Evolutionary conservation across 1,140 invertebrate genomes (phyloP).

Genomic region (Drosophila neocordata): DNA sequence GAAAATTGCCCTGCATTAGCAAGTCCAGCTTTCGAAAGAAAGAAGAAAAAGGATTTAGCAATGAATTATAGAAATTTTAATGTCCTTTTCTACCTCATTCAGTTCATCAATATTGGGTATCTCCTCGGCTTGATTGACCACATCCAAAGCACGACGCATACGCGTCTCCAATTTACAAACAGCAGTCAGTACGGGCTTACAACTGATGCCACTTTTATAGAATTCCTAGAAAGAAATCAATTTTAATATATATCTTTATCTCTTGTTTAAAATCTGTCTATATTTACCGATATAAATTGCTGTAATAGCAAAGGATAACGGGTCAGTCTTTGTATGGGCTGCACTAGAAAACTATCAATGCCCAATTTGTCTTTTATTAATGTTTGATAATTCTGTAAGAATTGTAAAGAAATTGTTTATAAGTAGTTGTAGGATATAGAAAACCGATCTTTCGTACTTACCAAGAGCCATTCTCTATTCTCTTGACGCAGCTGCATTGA

Average conservation of each 20-base stretch:
- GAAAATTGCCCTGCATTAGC: slow-evolving; percentile 66
- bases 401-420: neutral
- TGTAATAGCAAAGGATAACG: slow-evolving; percentile 81
- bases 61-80: neutral
- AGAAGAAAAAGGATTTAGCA: neutral
- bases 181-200: slow-evolving; percentile 71
- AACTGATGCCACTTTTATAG: slow-evolving; percentile 77
- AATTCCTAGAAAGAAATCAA: slow-evolving; percentile 58
- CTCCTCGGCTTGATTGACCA: slow-evolving; percentile 81
- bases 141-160: slow-evolving; percentile 74
- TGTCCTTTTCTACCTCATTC: slow-evolving; percentile 51
- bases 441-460: slow-evolving; percentile 16
- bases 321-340: slow-evolving; percentile 83
- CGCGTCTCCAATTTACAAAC: slow-evolving; percentile 80
- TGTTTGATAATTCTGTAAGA: slow-evolving; percentile 68
- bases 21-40: slow-evolving; percentile 67
- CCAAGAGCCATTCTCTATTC: slow-evolving; percentile 71
- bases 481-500: slow-evolving; percentile 77
- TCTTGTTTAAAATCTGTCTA: fast-evolving
- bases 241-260: neutral
- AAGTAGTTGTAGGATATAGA: neutral
- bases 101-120: slow-evolving; percentile 75
- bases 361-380: slow-evolving; percentile 80
- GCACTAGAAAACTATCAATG: slow-evolving; percentile 82
- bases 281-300: slow-evolving; percentile 79